phyloP scores from a whole-genome alignment of 2,113 vertebrate genomes.

The Brevimyrus niger region DNA sequence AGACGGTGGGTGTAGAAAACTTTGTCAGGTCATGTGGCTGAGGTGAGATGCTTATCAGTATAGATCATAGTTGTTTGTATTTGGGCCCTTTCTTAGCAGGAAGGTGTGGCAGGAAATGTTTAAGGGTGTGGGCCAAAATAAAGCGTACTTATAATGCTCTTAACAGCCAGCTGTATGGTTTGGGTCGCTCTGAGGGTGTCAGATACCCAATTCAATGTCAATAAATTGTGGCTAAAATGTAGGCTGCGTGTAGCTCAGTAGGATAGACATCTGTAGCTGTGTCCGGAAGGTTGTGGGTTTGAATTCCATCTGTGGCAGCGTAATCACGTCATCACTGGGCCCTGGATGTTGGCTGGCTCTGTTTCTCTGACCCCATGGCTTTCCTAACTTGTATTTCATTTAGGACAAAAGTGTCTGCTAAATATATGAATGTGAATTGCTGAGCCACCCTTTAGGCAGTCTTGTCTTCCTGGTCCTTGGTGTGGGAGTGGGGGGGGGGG shows the following conservation, averaged over 20 bases:
- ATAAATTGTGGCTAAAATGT: background rate
- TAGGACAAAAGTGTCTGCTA: background rate
- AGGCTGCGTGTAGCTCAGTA: background rate
- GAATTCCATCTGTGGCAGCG: background rate
- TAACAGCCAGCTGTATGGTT: background rate
- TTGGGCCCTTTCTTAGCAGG: background rate
- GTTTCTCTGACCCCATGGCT: background rate
- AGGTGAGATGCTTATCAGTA: background rate
- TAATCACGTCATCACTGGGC: background rate
- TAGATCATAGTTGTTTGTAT: background rate
- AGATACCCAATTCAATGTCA: background rate
- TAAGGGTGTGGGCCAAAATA: background rate
- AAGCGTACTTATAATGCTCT: background rate
- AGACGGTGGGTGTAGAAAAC: background rate
- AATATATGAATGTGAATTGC: background rate
- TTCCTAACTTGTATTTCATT: background rate
- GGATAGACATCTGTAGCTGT: background rate
- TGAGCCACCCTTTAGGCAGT: background rate
- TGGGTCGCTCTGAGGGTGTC: background rate
- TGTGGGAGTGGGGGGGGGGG: background rate
- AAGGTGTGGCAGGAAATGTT: background rate
- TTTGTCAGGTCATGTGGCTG: background rate
- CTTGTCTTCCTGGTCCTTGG: background rate
- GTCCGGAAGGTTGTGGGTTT: background rate
- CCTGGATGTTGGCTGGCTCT: background rate